Base-by-base conservation (phyloP, 2,888 invertebrate species). In the Allacma fusca region DNA sequence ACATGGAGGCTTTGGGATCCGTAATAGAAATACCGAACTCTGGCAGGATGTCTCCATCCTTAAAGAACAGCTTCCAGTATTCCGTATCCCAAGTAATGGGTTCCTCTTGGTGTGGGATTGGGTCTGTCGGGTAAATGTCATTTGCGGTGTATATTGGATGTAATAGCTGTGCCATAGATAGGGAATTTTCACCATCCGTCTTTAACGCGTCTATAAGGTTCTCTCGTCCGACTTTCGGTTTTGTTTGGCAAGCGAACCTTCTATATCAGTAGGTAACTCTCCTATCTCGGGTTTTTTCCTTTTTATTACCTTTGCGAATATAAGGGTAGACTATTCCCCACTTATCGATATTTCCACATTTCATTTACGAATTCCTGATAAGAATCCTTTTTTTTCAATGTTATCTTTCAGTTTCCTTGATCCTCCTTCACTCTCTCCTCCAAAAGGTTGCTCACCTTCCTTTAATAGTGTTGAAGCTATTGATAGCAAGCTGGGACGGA, bases 311-410 rank as follows among this genome's bases (percentile, higher is more conserved):
- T n/a, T 29, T 1, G 0, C 26, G 19, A 16, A 44, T n/a, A 23
- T 28, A n/a, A 1, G 75, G 75, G 34, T 72, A 78, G 9, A 78
- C 40, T 16, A 78, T 28, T 1, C 78, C 78, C 78, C 75, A 76
- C 5, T 76, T 76, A 29, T 78, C 78, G 26, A 78, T n/a, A 76
- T 13, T 76, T 71, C n/a, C 62, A 67, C 50, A 75, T 62, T n/a
- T 78, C 73, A 9, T 75, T 16, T 28, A 72, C 16, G 50, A 44
- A 68, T 23, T 67, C 34, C 7, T 50, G n/a, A 13, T n/a, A 75
- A 2, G 44, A n/a, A 21, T 68, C 74, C 29, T 29, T 28, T 21
- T 69, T 59, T 0, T 29, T 26, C 26, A 50, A 21, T 26, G 7
- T 23, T 57, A 24, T 19, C 28, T 50, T 24, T 24, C 26, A 0